Base-by-base conservation (phyloP, 2,888 invertebrate species). In the Eristalis arbustorum region DNA sequence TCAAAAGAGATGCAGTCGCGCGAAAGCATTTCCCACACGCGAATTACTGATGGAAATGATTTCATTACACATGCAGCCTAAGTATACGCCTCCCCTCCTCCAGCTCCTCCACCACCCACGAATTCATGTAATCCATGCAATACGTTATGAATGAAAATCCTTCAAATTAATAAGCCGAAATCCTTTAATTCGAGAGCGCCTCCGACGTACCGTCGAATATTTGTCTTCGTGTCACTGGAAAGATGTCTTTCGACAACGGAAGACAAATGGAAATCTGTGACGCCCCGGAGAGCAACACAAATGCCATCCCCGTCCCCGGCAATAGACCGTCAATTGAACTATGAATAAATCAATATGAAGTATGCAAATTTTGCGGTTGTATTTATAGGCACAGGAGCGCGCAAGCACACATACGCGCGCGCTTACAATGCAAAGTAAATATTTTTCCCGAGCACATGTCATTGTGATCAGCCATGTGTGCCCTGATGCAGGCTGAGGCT, bases 381-480 rank as follows among this genome's bases (percentile, higher is more conserved):
- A 76, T 67, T 61, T 76, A 62, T 68, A 68, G 62, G 23, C 63
- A 14, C 25, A 31, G 31, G 31, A 31, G 31, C 31, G 34, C 75
- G 49, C 59, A n/a, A n/a, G 23, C 34, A 56, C 23, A 14, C 73
- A 31, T n/a, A n/a, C n/a, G n/a, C n/a, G n/a, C n/a, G n/a, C 56
- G 11, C 23, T 42, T 28, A 79, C 71, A 67, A 67, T 62, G 56
- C 31, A 34, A 67, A 75, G 67, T 80, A 80, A 80, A 80, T 72
- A 75, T 67, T 80, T n/a, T 84, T 80, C 57, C 67, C 69, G 56
- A 71, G 40, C 77, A 72, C 84, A 84, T 80, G 84, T 80, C 84
- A 71, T 80, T 84, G 67, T 75, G 79, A 84, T 75, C 79, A 80
- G 25, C 71, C 69, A 80, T 79, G 79, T 80, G 84, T 75, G 40